A percentile compares a stretch with the other conserved stretches of the same genome.
Evolutionary conservation across 2,888 invertebrate genomes (phyloP).

Genomic region (Atethmia centrago): DNA sequence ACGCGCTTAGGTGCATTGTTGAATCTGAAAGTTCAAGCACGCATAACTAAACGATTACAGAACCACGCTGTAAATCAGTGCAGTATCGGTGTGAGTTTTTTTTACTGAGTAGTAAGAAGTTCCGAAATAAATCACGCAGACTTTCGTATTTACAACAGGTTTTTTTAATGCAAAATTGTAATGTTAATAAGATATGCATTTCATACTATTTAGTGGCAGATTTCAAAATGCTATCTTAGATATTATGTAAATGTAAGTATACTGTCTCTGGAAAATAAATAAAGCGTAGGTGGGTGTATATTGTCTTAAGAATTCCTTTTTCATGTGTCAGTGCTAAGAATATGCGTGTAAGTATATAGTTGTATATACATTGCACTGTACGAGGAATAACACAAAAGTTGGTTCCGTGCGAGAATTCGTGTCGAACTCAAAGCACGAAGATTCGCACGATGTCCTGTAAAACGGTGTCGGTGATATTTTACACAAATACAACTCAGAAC

Average conservation of each 20-base stretch:
- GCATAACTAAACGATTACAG: neutral
- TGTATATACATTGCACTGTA: neutral
- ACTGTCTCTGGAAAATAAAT: neutral
- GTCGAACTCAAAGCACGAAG: neutral
- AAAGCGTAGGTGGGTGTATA: neutral
- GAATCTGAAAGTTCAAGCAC: neutral
- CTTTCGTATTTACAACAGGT: no score
- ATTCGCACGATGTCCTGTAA: no score
- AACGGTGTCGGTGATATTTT: neutral
- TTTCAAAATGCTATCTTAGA: neutral
- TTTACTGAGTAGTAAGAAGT: neutral
- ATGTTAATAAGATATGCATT: neutral
- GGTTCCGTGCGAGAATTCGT: neutral
- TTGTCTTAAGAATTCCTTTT: neutral
- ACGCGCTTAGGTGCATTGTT: neutral
- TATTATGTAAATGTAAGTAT: neutral
- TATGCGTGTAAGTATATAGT: neutral
- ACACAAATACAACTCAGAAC: slow-evolving; percentile 11
- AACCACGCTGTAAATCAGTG: neutral
- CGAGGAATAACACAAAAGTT: neutral
- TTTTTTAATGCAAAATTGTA: no score
- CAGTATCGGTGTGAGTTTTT: neutral
- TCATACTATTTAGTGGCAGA: neutral
- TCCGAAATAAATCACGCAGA: neutral
- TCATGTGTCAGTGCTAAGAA: neutral